These are phyloP conservation scores for Drosophila lacertosa DNA, from an alignment of 1,140 invertebrate species.

Conservation along the genomic window DNA sequence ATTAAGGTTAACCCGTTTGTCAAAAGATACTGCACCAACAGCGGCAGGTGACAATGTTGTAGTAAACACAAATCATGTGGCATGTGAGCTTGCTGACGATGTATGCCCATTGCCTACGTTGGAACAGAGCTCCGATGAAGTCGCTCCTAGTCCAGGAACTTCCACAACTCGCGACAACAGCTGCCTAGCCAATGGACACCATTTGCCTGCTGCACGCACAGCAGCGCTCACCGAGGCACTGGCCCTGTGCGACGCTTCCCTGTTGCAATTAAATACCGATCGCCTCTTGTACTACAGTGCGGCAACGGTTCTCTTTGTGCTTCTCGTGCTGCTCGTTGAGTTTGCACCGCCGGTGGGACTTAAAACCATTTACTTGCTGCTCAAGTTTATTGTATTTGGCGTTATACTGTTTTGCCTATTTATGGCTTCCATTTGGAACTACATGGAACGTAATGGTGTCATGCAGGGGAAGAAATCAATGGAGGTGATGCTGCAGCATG, in stretches of 20 bases:
- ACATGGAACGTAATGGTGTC: conserved; percentile 90
- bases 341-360: conserved; percentile 83
- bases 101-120: conserved; percentile 1
- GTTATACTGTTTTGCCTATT: conserved; percentile 89
- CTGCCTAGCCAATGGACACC: background rate
- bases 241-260: conserved; percentile 86
- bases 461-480: conserved; percentile 88
- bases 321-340: conserved; percentile 83
- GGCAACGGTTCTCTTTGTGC: conserved; percentile 84
- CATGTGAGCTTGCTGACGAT: conserved; percentile 18
- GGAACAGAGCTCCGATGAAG: conserved; percentile 9
- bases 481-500: conserved; percentile 85
- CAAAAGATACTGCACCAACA: background rate
- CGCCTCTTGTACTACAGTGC: conserved; percentile 86
- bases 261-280: conserved; percentile 85
- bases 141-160: background rate
- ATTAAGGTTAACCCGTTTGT: conserved; percentile 78
- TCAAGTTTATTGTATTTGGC: conserved; percentile 87
- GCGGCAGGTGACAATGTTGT: background rate
- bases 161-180: background rate
- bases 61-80: conserved; percentile 10
- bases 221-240: conserved; percentile 86
- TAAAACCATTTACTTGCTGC: conserved; percentile 85
- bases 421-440: conserved; percentile 92
- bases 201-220: conserved; percentile 52